phyloP scores from a whole-genome alignment of 1,140 invertebrate genomes.

The Magallana ariakensis region DNA sequence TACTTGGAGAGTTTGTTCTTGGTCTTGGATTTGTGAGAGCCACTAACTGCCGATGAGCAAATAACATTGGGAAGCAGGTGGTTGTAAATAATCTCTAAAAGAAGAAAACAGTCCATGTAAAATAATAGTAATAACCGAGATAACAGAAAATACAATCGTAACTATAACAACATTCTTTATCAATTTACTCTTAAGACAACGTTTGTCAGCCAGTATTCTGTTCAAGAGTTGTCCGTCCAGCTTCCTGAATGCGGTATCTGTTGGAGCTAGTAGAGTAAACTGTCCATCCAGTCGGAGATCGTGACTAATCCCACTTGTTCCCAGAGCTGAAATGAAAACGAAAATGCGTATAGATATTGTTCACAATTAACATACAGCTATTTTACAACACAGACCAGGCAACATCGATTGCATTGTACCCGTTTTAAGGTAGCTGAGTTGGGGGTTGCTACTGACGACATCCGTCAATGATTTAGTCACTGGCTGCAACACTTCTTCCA shows the following conservation, averaged over 20 bases:
- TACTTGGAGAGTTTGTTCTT: conserved; percentile 81
- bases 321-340: conserved; percentile 75
- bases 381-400: no score
- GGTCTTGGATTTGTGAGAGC: conserved; percentile 77
- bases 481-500: conserved; percentile 81
- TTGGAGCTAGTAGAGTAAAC: conserved; percentile 82
- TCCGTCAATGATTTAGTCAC: conserved; percentile 80
- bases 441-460: conserved; percentile 79
- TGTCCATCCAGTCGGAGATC: conserved; percentile 79
- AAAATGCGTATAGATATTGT: no score
- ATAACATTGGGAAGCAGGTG: conserved; percentile 85
- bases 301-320: conserved; percentile 75
- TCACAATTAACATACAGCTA: no score
- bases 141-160: no score
- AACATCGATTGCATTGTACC: conserved; percentile 69
- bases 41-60: conserved; percentile 84
- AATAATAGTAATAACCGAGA: no score
- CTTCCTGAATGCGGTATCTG: conserved; percentile 74
- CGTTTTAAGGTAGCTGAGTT: conserved; percentile 81
- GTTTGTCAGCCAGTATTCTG: not conserved
- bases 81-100: conserved; percentile 83
- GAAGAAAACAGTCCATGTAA: conserved; percentile 43
- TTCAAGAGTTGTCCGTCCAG: not conserved
- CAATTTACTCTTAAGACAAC: conserved; percentile 1
- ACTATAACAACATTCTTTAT: not conserved